A percentile compares a stretch with the other conserved stretches of the same genome.
Conservation (phyloP, 1,140 invertebrate species). For the Drosophila guanche region DNA sequence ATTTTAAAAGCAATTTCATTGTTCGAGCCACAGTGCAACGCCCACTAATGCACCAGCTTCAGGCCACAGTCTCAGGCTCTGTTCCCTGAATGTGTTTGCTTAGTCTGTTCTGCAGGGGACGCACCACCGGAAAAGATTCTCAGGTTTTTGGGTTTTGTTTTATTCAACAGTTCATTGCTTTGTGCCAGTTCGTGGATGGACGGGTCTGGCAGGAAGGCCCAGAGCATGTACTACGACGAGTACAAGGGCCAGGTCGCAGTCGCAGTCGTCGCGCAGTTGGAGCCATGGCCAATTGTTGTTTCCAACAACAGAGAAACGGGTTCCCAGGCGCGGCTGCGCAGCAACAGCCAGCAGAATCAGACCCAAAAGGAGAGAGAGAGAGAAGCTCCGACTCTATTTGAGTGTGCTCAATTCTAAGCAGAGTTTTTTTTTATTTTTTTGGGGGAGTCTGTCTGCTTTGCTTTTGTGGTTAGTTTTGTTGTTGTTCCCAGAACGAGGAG, state of each 20-base stretch:
- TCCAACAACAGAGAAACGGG: slow-evolving; percentile 59
- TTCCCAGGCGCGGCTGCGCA: slow-evolving; percentile 64
- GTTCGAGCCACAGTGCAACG: slow-evolving; percentile 48
- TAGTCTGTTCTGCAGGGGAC: slow-evolving; percentile 53
- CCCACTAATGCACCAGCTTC: slow-evolving; percentile 43
- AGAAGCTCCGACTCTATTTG: slow-evolving; percentile 47
- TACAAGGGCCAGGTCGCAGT: not conserved
- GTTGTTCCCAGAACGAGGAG: slow-evolving; percentile 57
- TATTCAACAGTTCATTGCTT: slow-evolving; percentile 79
- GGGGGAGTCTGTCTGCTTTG: slow-evolving; percentile 18
- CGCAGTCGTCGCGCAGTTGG: slow-evolving; percentile 5
- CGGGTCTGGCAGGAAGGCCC: slow-evolving; percentile 59
- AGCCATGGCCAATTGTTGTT: slow-evolving; percentile 26
- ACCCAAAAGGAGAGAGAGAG: slow-evolving; percentile 44
- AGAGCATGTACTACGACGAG: slow-evolving; percentile 54
- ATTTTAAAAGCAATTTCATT: slow-evolving; percentile 33
- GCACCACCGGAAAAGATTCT: slow-evolving; percentile 78
- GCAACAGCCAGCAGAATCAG: slow-evolving; percentile 18
- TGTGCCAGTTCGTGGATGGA: slow-evolving; percentile 75
- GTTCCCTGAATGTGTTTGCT: slow-evolving; percentile 55
- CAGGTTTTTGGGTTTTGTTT: slow-evolving; percentile 65
- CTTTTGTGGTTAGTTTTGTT: slow-evolving; percentile 17
- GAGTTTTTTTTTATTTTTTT: slow-evolving; percentile 41
- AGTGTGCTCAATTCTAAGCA: slow-evolving; percentile 70
- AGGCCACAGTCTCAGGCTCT: slow-evolving; percentile 20